A percentile compares a stretch with the other conserved stretches of the same genome.
Evolutionary conservation across 2,797 vertebrate genomes (phyloP).

Genomic region (Sebastes baramenuke): DNA sequence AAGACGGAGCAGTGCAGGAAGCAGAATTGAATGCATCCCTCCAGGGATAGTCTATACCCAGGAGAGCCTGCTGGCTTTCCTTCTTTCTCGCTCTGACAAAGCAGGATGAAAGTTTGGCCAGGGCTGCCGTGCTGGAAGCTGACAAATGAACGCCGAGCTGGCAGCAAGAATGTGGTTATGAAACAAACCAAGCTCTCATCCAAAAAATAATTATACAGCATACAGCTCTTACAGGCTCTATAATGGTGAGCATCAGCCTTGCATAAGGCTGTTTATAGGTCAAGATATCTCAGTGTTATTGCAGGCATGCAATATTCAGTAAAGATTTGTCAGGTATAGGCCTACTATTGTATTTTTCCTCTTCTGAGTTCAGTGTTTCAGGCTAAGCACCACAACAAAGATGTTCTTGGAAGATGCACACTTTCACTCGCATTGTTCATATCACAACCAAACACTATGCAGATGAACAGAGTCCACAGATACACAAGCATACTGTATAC

Average conservation of each 20-base stretch:
- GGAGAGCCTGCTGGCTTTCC: slow-evolving; percentile 28
- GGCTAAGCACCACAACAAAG: background rate
- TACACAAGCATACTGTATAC: background rate
- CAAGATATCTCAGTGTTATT: background rate
- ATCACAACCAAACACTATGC: background rate
- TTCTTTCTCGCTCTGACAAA: slow-evolving; percentile 26
- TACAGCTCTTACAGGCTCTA: background rate
- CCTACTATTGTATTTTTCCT: background rate
- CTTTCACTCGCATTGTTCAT: background rate
- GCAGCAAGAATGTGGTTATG: slow-evolving; percentile 51
- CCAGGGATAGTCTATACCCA: slow-evolving; percentile 24
- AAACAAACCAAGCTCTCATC: slow-evolving; percentile 34
- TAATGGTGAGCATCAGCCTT: background rate
- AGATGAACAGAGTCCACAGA: background rate
- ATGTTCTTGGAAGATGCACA: background rate
- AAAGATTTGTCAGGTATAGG: too few relatives aligned
- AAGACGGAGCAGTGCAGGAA: slow-evolving; percentile 55
- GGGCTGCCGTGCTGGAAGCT: slow-evolving; percentile 32
- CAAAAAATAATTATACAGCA: slow-evolving; percentile 2
- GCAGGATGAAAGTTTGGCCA: slow-evolving; percentile 44
- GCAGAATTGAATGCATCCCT: slow-evolving; percentile 54
- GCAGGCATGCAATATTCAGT: background rate
- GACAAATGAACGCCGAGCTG: slow-evolving; percentile 40
- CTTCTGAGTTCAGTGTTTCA: background rate
- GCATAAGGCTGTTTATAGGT: background rate